Conservation (phyloP, 2,888 invertebrate genomes). For the Drosophila melanocephala region DNA sequence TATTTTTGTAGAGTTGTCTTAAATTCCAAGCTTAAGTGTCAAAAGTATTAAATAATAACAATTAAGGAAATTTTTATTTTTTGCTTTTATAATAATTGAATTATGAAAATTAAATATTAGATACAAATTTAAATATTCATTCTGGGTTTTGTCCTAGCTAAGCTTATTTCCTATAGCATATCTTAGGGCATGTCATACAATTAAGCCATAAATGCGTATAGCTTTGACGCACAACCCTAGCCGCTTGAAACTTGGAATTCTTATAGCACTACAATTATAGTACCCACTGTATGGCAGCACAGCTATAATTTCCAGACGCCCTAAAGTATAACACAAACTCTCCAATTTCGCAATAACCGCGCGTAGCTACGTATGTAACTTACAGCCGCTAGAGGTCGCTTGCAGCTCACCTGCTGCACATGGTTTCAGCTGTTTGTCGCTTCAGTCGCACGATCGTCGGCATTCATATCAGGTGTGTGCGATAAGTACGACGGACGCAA, state of each 20-base stretch:
- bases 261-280: slow-evolving; percentile 2
- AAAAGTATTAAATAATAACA: no score
- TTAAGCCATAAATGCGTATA: not conserved
- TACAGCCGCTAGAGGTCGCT: slow-evolving; percentile 17
- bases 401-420: slow-evolving; percentile 14
- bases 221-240: not conserved
- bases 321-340: slow-evolving; percentile 32
- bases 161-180: not conserved
- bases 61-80: no score
- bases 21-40: no score
- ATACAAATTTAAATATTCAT: no score
- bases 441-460: slow-evolving; percentile 66
- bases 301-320: not conserved
- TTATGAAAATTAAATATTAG: no score
- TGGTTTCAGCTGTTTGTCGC: slow-evolving; percentile 18
- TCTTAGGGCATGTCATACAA: not conserved
- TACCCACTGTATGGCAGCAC: not conserved
- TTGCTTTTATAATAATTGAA: no score
- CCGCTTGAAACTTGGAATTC: slow-evolving; percentile 25
- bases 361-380: slow-evolving; percentile 6
- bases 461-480: slow-evolving; percentile 65
- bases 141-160: not conserved
- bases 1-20: no score
- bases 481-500: not conserved
- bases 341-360: slow-evolving; percentile 6